phyloP scores from a whole-genome alignment of 2,888 invertebrate species.

The Acleris holmiana region DNA sequence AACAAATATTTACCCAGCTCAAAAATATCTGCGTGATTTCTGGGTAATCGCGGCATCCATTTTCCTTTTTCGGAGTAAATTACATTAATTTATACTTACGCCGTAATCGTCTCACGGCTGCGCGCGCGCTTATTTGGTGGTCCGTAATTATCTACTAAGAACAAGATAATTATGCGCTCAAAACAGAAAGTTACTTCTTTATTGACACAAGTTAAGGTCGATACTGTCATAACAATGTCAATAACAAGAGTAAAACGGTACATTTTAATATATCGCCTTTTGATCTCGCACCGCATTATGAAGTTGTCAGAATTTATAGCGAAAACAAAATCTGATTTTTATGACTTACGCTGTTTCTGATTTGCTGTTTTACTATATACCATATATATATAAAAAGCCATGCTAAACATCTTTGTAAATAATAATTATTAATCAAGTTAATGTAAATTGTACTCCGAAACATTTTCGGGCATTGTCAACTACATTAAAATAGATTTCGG shows the following conservation, averaged over 20 bases:
- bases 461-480: too few relatives aligned
- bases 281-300: conserved; percentile 52
- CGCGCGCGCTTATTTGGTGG: conserved; percentile 59
- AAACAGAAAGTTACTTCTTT: conserved; percentile 44
- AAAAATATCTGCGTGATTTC: conserved; percentile 45
- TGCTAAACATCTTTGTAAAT: too few relatives aligned
- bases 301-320: conserved; percentile 60
- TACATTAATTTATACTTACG: conserved; percentile 60
- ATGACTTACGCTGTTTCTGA: conserved; percentile 41
- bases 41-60: conserved; percentile 36
- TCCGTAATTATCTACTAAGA: conserved; percentile 57
- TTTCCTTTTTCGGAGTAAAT: conserved; percentile 56
- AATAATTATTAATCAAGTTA: too few relatives aligned
- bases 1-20: conserved; percentile 35
- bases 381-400: background rate
- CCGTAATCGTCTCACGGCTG: conserved; percentile 51
- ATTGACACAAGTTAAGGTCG: conserved; percentile 48
- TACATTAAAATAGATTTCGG: too few relatives aligned
- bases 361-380: conserved; percentile 26
- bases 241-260: conserved; percentile 39
- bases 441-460: too few relatives aligned
- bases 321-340: background rate
- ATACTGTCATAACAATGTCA: conserved; percentile 44
- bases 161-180: conserved; percentile 44
- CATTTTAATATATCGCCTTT: conserved; percentile 17